Base-by-base conservation (phyloP, 2,797 vertebrate species). In the Sebastolobus alascanus region DNA sequence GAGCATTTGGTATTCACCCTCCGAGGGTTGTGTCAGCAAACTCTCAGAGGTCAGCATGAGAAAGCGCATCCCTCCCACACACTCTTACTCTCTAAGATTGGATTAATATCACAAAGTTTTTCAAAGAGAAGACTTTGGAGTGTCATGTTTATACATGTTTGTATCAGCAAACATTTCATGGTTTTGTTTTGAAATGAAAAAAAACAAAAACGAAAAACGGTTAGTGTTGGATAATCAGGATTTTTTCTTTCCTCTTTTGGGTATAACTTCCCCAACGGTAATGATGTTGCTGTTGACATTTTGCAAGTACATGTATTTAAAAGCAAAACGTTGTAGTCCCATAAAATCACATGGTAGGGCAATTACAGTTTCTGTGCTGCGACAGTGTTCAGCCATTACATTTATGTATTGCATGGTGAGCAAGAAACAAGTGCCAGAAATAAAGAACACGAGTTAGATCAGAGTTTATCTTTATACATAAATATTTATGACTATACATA, bases 1-100 rank as follows among this genome's bases (percentile, higher is more conserved):
- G 84, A 92, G 67, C 85, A 87, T 86, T 92, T 92, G 75, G 61
- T 91, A 91, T 93, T 93, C 92, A 90, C 79, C 89, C 89, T 87
- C 77, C 4, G 78, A 90, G 86, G 85, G 68, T 90, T 90, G 82
- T 90, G 84, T 93, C 90, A 93, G 92, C 90, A 90, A 86, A 90
- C 85, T 85, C 80, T 88, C 74, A 88, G 90, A 92, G 92, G 93
- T 93, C 89, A 90, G 88, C 73, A 66, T 77, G 67, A 86, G 77
- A 85, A 89, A 84, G 79, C 1, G 3, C n/a, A 70, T 68, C 70
- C 68, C 79, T 92, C 88, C 87, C 80, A 90, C 89, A 83, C 68
- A 77, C 68, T 79, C 68, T 50, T 20, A 35, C 87, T 84, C 75
- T 67, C 59, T 69, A 65, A 83, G 66, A 84, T 64, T 79, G 52